Percentiles rank a stretch among this genome's conserved stretches.
phyloP scores from a whole-genome alignment of 2,797 vertebrate genomes.

The Tolypeutes matacus region DNA sequence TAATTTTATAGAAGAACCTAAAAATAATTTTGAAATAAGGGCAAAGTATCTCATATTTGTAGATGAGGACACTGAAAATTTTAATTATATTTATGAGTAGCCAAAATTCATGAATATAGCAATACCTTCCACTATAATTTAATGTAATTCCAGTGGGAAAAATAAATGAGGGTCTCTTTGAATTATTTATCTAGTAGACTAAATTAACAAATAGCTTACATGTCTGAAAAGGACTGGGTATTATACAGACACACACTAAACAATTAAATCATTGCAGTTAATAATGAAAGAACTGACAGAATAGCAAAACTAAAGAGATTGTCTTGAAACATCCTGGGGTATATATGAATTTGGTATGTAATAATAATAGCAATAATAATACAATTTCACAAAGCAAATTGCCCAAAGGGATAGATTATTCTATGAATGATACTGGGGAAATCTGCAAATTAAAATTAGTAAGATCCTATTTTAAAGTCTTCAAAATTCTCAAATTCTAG shows the following conservation, averaged over 20 bases:
- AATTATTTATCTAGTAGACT: neutral
- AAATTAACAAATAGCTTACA: neutral
- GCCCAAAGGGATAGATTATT: neutral
- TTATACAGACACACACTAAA: neutral
- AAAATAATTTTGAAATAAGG: neutral
- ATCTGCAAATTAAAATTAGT: neutral
- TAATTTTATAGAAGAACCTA: neutral
- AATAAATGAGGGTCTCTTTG: neutral
- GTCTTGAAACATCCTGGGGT: neutral
- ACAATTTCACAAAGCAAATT: neutral
- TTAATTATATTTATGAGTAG: neutral
- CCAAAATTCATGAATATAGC: neutral
- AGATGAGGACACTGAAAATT: no score
- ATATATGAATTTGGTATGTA: neutral
- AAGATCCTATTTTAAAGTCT: neutral
- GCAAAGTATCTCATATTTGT: neutral
- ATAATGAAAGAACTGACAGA: neutral
- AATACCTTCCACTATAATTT: neutral
- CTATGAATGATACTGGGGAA: neutral
- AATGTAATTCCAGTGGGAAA: neutral
- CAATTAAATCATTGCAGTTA: neutral
- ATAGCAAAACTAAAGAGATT: neutral
- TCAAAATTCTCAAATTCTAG: neutral
- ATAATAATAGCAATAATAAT: neutral
- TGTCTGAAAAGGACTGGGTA: neutral